Evolutionary conservation across 1,140 invertebrate species (phyloP).

Genomic region (Drosophila subobscura): DNA sequence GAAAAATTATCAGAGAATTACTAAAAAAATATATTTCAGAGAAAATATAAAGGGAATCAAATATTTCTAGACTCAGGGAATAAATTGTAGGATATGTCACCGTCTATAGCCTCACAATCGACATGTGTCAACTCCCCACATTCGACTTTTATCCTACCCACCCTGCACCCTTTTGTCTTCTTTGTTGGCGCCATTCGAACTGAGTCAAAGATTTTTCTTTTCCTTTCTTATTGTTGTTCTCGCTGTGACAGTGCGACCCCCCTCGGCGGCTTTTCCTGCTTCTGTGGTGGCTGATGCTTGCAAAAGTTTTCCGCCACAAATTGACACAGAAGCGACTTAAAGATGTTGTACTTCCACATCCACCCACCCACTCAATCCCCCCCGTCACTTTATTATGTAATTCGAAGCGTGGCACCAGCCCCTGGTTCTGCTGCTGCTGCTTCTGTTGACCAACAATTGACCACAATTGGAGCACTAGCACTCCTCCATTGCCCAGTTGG

Average conservation of each 20-base stretch:
- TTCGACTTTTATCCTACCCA: constrained; percentile 4
- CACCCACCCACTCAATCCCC: neutral
- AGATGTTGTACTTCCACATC: constrained; percentile 18
- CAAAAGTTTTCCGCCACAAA: constrained; percentile 37
- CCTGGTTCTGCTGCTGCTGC: constrained; percentile 13
- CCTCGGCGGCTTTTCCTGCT: constrained; percentile 1
- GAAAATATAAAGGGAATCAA: too few species aligned
- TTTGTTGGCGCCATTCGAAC: constrained; percentile 52
- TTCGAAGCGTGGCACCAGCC: constrained; percentile 5
- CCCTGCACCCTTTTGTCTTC: constrained; percentile 1
- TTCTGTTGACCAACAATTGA: constrained; percentile 70
- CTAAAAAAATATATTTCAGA: too few species aligned
- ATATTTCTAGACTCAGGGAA: too few species aligned
- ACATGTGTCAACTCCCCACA: neutral
- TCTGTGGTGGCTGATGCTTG: constrained; percentile 18
- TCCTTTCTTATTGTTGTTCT: constrained; percentile 30
- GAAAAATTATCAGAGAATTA: constrained; percentile 9
- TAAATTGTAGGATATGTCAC: neutral
- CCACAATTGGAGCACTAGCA: constrained; percentile 72
- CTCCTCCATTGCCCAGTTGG: constrained; percentile 39
- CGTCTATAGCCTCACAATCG: neutral
- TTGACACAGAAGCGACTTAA: constrained; percentile 42
- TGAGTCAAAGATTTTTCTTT: constrained; percentile 30
- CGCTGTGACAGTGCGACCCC: too few species aligned
- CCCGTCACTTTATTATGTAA: constrained; percentile 57